Evolutionary conservation across 2,797 vertebrate genomes (phyloP).

Genomic region (Pelodytes ibericus): DNA sequence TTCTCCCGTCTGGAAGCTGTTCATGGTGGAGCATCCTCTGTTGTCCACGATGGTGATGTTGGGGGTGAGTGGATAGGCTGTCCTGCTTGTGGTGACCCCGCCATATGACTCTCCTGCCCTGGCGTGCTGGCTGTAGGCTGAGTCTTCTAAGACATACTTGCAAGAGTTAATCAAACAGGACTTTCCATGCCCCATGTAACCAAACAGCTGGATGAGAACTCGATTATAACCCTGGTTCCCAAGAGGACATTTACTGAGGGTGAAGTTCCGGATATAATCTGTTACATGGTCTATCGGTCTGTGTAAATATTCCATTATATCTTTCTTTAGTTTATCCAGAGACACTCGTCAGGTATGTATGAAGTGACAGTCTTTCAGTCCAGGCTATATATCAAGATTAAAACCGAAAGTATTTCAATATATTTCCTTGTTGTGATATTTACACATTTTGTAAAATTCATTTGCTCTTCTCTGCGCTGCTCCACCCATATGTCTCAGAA

Average conservation of each 20-base stretch:
- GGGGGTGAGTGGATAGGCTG: slow-evolving; percentile 9
- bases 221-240: slow-evolving; percentile 5
- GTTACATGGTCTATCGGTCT: background rate
- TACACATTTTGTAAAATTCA: too few species aligned
- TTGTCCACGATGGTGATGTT: slow-evolving; percentile 20
- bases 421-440: too few species aligned
- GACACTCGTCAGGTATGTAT: too few species aligned
- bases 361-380: too few species aligned
- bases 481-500: too few species aligned
- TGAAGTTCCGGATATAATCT: background rate
- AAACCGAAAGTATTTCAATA: too few species aligned
- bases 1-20: slow-evolving; percentile 3
- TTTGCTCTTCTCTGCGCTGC: too few species aligned
- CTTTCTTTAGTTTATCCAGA: background rate
- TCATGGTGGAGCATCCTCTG: slow-evolving; percentile 16
- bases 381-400: too few species aligned
- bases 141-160: slow-evolving; percentile 1
- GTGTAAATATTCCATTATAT: background rate
- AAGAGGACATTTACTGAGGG: background rate
- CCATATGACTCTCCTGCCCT: background rate
- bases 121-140: background rate
- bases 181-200: background rate
- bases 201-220: background rate
- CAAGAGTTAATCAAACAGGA: slow-evolving; percentile 20
- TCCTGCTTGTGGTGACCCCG: background rate